Evolutionary conservation across 2,888 invertebrate genomes (phyloP).

Genomic region (Agrilus mali): DNA sequence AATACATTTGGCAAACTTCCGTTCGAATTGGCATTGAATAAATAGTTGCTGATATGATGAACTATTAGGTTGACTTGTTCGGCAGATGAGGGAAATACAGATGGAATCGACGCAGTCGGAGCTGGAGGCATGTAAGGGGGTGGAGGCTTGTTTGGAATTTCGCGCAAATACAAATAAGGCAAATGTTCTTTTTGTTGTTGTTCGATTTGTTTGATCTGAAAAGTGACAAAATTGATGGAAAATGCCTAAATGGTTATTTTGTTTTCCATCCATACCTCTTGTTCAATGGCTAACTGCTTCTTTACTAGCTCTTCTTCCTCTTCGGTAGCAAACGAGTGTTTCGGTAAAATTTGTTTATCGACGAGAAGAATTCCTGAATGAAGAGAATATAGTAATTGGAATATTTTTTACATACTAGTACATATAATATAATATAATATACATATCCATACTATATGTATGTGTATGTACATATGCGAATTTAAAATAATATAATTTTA

Average conservation of each 20-base stretch:
- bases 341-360: neutral
- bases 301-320: conserved; percentile 49
- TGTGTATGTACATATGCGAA: no score
- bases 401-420: no score
- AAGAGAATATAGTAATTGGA: no score
- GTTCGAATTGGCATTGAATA: conserved; percentile 33
- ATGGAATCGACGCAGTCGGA: conserved; percentile 23
- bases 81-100: conserved; percentile 21
- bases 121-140: conserved; percentile 61
- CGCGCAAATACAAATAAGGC: conserved; percentile 44
- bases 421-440: no score
- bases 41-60: conserved; percentile 33
- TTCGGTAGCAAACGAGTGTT: conserved; percentile 18
- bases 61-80: conserved; percentile 37
- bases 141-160: conserved; percentile 64
- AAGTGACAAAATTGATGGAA: conserved; percentile 7
- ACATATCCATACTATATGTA: no score
- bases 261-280: conserved; percentile 37
- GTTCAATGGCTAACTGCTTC: conserved; percentile 50
- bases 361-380: neutral
- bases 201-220: conserved; percentile 46
- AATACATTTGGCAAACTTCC: conserved; percentile 22
- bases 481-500: no score
- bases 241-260: no score
- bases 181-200: conserved; percentile 39